These are phyloP conservation scores for Apantesis nais DNA, from an alignment of 2,888 invertebrate species.

Conservation along the genomic window DNA sequence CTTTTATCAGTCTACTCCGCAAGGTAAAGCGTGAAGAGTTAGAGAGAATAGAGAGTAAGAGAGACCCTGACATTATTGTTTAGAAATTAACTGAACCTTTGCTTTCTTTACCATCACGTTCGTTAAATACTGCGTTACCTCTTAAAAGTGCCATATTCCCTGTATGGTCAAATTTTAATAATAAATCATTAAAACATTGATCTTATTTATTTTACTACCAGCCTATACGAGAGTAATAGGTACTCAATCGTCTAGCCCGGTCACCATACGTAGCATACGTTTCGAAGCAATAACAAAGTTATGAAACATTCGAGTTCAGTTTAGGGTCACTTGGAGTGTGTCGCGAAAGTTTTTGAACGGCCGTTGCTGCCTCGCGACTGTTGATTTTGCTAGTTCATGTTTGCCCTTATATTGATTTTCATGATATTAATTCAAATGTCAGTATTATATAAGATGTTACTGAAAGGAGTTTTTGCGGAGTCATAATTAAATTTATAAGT, in stretches of 20 bases:
- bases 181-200: no score
- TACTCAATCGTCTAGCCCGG: conserved; percentile 7
- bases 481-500: background rate
- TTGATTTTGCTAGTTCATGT: conserved; percentile 48
- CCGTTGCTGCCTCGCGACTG: conserved; percentile 23
- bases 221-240: conserved; percentile 3
- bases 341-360: conserved; percentile 47
- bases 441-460: background rate
- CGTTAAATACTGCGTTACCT: background rate
- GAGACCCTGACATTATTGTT: background rate
- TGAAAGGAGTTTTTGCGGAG: background rate
- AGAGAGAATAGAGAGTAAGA: no score
- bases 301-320: conserved; percentile 58
- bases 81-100: no score
- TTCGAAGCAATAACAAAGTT: conserved; percentile 66
- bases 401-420: conserved; percentile 27
- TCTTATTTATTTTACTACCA: background rate
- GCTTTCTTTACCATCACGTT: no score
- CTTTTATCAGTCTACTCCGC: background rate
- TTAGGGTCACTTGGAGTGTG: conserved; percentile 62
- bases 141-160: background rate
- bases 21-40: background rate
- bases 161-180: no score
- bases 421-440: conserved; percentile 26
- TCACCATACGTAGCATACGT: conserved; percentile 18